Percentiles rank a stretch among this genome's conserved stretches.
phyloP scores from a whole-genome alignment of 2,797 vertebrate genomes.

The Takifugu ocellatus region DNA sequence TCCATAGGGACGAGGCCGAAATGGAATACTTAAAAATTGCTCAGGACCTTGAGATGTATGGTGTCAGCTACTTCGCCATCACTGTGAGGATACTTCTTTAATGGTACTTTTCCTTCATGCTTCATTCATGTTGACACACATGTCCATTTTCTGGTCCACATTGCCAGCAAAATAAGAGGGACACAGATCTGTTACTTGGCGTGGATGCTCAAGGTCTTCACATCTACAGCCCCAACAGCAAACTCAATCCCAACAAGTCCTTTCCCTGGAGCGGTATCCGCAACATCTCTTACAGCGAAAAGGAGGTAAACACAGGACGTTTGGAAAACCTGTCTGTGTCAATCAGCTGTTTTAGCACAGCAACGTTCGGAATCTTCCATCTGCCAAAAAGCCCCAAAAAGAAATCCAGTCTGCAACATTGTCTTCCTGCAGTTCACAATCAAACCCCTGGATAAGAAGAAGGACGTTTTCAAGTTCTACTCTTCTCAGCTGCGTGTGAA shows the following conservation, averaged over 20 bases:
- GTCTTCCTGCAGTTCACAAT: slow-evolving; percentile 81
- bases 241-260: slow-evolving; percentile 87
- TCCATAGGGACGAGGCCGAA: slow-evolving; percentile 85
- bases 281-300: slow-evolving; percentile 91
- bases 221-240: slow-evolving; percentile 88
- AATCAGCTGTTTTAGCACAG: too few species aligned
- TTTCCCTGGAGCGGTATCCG: slow-evolving; percentile 90
- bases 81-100: slow-evolving; percentile 75
- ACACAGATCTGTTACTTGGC: slow-evolving; percentile 85
- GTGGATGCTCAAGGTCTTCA: slow-evolving; percentile 91
- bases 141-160: slow-evolving; percentile 6
- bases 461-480: slow-evolving; percentile 93
- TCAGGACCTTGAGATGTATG: slow-evolving; percentile 92
- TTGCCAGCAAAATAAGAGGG: slow-evolving; percentile 87
- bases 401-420: background rate
- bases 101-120: background rate
- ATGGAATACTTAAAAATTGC: slow-evolving; percentile 95
- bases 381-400: background rate
- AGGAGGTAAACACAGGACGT: slow-evolving; percentile 76
- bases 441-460: slow-evolving; percentile 91
- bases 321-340: too few species aligned
- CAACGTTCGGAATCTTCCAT: background rate
- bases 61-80: slow-evolving; percentile 90
- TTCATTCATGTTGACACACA: background rate
- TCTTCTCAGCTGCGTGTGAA: slow-evolving; percentile 90